Percentiles rank a stretch among this genome's conserved stretches.
Conservation (phyloP, 1,140 invertebrate genomes). For the Drosophila seguyi region DNA sequence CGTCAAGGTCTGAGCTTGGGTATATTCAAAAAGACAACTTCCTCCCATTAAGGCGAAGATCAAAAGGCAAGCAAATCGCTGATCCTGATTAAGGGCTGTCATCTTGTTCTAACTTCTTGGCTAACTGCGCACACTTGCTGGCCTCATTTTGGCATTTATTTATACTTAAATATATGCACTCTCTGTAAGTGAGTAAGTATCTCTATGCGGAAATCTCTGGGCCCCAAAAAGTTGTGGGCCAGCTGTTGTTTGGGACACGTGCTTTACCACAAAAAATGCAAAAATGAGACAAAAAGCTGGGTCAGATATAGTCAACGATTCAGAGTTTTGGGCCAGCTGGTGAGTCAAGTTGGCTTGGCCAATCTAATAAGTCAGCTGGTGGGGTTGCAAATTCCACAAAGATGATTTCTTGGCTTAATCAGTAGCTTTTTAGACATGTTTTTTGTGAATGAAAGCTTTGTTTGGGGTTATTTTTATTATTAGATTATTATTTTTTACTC, state of each 20-base stretch:
- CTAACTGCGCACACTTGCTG: slow-evolving; percentile 8
- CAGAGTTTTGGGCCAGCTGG: background rate
- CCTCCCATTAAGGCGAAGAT: slow-evolving; percentile 21
- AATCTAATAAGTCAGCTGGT: slow-evolving; percentile 16
- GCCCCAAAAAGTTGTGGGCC: background rate
- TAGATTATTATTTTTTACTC: too few species aligned
- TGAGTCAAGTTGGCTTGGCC: background rate
- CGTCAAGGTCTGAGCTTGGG: slow-evolving; percentile 52
- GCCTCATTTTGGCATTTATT: slow-evolving; percentile 28
- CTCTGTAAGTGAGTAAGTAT: background rate
- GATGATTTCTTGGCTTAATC: slow-evolving; percentile 16
- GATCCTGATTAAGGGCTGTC: slow-evolving; percentile 32
- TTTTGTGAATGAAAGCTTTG: background rate
- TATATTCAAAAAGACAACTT: background rate
- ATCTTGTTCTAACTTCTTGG: slow-evolving; percentile 22
- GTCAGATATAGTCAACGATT: slow-evolving; percentile 11
- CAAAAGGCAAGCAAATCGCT: slow-evolving; percentile 35
- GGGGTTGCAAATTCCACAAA: background rate
- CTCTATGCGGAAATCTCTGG: slow-evolving; percentile 33
- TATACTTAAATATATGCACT: too few species aligned
- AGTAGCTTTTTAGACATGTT: background rate
- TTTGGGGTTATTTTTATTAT: background rate
- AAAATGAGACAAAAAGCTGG: background rate
- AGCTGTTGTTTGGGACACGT: slow-evolving; percentile 18
- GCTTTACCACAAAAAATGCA: background rate